Percentiles rank a stretch among this genome's conserved stretches.
These are phyloP conservation scores for Hypocryptadius cinnamomeus DNA, from an alignment of 2,113 vertebrate species.

Conservation along the genomic window DNA sequence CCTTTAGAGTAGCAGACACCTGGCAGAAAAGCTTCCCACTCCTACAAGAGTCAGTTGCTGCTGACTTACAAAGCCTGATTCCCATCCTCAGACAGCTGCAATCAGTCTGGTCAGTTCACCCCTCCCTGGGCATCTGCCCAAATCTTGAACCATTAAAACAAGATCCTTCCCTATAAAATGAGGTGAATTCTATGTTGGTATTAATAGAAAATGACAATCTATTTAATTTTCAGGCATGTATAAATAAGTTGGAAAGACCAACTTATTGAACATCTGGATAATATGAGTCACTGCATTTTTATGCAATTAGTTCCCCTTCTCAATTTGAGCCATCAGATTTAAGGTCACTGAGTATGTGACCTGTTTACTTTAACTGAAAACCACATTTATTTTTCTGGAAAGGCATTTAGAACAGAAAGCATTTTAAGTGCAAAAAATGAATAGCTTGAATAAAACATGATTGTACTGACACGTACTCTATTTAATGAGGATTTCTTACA, in stretches of 20 bases:
- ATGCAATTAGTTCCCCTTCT: constrained; percentile 3
- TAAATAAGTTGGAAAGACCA: constrained; percentile 10
- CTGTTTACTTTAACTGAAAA: constrained; percentile 40
- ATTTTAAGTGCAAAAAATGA: constrained; percentile 2
- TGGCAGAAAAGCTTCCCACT: neutral
- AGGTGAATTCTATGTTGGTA: neutral
- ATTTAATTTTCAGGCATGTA: neutral
- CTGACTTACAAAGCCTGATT: neutral
- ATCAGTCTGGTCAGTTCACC: neutral
- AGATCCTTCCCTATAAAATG: neutral
- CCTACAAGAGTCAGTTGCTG: neutral
- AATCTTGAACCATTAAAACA: neutral
- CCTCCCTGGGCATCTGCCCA: neutral
- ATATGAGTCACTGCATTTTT: neutral
- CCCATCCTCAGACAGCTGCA: neutral
- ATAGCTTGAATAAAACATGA: constrained; percentile 17
- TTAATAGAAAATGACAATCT: neutral
- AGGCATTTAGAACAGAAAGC: neutral
- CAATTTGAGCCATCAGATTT: constrained; percentile 9
- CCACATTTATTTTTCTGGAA: constrained; percentile 4
- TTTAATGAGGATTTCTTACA: constrained; percentile 20
- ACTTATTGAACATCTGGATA: neutral
- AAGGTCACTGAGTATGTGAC: neutral
- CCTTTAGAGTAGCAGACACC: neutral
- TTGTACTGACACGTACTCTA: neutral